These are phyloP conservation scores for Drosophila barbarae DNA, from an alignment of 2,888 invertebrate species.

Conservation along the genomic window DNA sequence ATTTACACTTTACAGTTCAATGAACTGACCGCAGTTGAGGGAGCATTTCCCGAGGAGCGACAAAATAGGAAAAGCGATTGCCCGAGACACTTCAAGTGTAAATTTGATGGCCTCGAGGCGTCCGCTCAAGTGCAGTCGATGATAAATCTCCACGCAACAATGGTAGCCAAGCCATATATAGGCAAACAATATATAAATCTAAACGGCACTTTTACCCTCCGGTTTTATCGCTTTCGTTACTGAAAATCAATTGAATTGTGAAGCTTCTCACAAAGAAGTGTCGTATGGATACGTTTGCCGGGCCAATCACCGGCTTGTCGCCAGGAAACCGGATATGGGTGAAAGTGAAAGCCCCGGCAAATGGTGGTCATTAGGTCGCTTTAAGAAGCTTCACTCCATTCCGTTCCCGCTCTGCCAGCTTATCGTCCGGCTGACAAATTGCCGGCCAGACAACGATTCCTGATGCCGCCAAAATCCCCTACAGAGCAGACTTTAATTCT, in stretches of 20 bases:
- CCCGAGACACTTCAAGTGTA: constrained; percentile 61
- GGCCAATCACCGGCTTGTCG: constrained; percentile 28
- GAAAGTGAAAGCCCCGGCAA: constrained; percentile 45
- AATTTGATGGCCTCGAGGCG: constrained; percentile 62
- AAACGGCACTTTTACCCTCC: constrained; percentile 10
- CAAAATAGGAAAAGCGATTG: constrained; percentile 43
- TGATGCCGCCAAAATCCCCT: constrained; percentile 34
- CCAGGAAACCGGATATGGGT: constrained; percentile 18
- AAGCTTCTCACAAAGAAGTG: constrained; percentile 43
- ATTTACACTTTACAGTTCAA: constrained; percentile 50
- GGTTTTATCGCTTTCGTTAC: constrained; percentile 52
- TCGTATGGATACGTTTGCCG: constrained; percentile 47
- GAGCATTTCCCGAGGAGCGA: constrained; percentile 16
- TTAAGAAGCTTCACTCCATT: constrained; percentile 37
- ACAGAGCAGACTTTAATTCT: constrained; percentile 38
- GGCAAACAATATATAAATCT: constrained; percentile 34
- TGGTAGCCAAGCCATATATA: constrained; percentile 25
- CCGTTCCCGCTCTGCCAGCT: constrained; percentile 44
- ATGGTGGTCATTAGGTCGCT: constrained; percentile 64
- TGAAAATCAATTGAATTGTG: constrained; percentile 65
- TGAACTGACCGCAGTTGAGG: constrained; percentile 28
- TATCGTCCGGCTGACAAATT: constrained; percentile 60
- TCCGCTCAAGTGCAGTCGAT: constrained; percentile 65
- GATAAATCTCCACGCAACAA: constrained; percentile 62
- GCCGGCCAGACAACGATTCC: constrained; percentile 41